These are phyloP conservation scores for Chaetogeoica ovagalla DNA, from an alignment of 2,888 invertebrate species.

Conservation along the genomic window DNA sequence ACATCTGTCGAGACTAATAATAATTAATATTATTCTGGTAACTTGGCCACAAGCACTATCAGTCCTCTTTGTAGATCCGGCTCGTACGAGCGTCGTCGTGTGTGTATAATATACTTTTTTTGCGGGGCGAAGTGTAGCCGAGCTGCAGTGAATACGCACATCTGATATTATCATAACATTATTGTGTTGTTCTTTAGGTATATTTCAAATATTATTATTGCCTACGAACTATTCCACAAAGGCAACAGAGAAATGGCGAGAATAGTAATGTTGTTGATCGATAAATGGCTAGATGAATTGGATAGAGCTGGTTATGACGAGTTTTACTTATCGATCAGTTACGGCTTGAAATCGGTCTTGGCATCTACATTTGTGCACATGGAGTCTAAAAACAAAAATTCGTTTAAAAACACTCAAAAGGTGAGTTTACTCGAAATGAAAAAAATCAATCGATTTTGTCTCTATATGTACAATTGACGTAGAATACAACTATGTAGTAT, in stretches of 20 bases:
- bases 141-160: too few species aligned
- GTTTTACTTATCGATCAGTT: slow-evolving; percentile 9
- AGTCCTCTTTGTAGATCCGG: too few species aligned
- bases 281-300: slow-evolving; percentile 3
- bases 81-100: too few species aligned
- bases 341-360: slow-evolving; percentile 4
- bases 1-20: too few species aligned
- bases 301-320: neutral
- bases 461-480: too few species aligned
- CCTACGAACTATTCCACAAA: neutral
- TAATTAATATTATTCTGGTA: too few species aligned
- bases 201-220: slow-evolving; percentile 8
- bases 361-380: neutral
- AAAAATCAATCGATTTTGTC: neutral
- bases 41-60: too few species aligned
- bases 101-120: too few species aligned
- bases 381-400: neutral
- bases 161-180: neutral
- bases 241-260: neutral
- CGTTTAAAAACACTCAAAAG: neutral
- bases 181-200: neutral
- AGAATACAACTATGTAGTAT: too few species aligned
- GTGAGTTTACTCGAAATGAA: neutral
- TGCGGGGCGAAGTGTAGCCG: too few species aligned
- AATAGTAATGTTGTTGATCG: neutral